Conservation (phyloP, 1,140 invertebrate species). For the Plutomurus gul region DNA sequence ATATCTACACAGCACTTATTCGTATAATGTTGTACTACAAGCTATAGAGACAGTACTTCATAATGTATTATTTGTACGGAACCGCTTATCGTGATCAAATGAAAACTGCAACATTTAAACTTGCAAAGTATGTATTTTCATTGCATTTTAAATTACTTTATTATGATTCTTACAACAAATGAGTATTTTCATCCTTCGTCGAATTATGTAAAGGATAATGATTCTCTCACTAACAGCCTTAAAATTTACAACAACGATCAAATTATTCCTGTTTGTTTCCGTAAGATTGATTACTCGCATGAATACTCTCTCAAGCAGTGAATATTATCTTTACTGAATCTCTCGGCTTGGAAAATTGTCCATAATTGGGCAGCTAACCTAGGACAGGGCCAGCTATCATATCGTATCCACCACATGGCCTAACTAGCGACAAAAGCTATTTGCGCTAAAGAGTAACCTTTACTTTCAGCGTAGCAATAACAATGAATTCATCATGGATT, state of each 20-base stretch:
- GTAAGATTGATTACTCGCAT: slow-evolving; percentile 9
- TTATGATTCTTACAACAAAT: no score
- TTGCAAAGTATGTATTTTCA: no score
- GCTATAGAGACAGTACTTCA: no score
- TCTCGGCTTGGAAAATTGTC: slow-evolving; percentile 11
- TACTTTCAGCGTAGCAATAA: neutral
- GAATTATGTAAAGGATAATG: neutral
- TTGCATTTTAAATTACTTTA: no score
- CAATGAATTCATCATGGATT: no score
- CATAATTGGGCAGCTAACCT: slow-evolving; percentile 15
- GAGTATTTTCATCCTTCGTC: no score
- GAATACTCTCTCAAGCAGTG: slow-evolving; percentile 5
- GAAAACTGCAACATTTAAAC: no score
- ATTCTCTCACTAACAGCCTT: slow-evolving; percentile 5
- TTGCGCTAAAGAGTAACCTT: neutral
- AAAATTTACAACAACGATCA: neutral
- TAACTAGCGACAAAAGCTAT: neutral
- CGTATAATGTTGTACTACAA: no score
- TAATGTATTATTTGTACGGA: no score
- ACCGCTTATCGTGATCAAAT: no score
- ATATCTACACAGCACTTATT: no score
- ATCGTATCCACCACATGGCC: neutral
- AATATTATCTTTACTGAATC: slow-evolving; percentile 1
- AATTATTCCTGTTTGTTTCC: slow-evolving; percentile 23
- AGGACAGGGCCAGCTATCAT: slow-evolving; percentile 6